These are phyloP conservation scores for Felis catus DNA, from an alignment of 2,113 vertebrate species.

Conservation along the genomic window DNA sequence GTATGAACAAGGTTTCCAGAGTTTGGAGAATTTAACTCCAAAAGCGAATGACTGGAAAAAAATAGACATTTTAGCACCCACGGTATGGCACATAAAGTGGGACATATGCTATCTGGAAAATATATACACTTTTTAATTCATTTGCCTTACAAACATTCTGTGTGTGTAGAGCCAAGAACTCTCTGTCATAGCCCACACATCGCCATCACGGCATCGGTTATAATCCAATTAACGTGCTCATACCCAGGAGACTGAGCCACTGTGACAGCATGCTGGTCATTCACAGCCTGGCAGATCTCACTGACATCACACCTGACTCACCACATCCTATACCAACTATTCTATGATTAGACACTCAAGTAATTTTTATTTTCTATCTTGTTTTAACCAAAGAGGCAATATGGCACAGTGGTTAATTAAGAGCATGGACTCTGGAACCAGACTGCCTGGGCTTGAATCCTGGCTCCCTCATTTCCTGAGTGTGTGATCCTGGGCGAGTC, in stretches of 20 bases:
- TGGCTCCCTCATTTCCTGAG: not conserved
- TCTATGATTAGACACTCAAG: not conserved
- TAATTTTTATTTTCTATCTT: not conserved
- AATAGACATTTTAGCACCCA: not conserved
- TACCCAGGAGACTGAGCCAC: not conserved
- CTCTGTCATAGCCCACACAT: not conserved
- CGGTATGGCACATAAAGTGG: not conserved
- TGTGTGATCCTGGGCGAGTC: not conserved
- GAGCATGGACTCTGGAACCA: conserved; percentile 9
- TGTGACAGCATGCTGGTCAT: not conserved
- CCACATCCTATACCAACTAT: not conserved
- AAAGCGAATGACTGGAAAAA: not conserved
- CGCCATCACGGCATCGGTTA: not conserved
- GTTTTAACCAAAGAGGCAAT: conserved; percentile 4
- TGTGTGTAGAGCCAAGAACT: conserved; percentile 31
- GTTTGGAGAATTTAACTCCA: conserved; percentile 29
- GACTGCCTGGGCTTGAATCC: not conserved
- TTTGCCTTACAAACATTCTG: not conserved
- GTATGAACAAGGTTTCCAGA: not conserved
- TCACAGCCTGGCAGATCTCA: not conserved
- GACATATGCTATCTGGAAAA: not conserved
- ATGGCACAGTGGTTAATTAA: not conserved
- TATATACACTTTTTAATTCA: not conserved
- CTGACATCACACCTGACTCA: not conserved
- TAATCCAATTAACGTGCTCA: not conserved